phyloP scores from a whole-genome alignment of 2,113 vertebrate species.

The Willisornis vidua region DNA sequence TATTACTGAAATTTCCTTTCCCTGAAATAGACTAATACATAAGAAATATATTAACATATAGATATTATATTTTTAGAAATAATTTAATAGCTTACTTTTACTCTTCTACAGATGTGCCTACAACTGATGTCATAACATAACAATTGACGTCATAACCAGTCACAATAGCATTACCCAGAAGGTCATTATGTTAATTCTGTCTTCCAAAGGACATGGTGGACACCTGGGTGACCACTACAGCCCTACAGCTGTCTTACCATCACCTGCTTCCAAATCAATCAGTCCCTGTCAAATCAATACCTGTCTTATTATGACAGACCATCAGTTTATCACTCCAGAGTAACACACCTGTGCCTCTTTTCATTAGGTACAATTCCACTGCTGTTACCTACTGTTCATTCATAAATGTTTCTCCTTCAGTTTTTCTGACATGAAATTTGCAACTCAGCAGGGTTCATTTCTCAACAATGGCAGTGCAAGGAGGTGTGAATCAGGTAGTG shows the following conservation, averaged over 20 bases:
- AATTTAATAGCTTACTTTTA: not conserved
- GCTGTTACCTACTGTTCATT: not conserved
- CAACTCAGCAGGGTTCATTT: not conserved
- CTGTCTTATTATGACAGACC: not conserved
- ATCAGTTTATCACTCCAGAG: not conserved
- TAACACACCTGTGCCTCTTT: not conserved
- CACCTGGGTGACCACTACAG: not conserved
- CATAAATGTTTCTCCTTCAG: not conserved
- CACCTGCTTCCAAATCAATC: not conserved
- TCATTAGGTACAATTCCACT: not conserved
- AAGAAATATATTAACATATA: not conserved
- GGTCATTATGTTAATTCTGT: not conserved
- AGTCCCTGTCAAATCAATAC: not conserved
- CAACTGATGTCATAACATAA: not conserved
- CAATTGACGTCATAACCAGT: not conserved
- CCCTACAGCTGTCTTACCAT: fast-evolving
- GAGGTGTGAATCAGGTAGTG: not conserved
- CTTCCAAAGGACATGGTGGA: not conserved
- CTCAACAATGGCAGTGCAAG: not conserved
- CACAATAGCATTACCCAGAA: not conserved
- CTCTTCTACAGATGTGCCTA: not conserved
- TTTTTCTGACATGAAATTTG: not conserved
- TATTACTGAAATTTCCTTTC: not conserved
- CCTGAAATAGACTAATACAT: not conserved
- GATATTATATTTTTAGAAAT: not conserved